Evolutionary conservation across 2,888 invertebrate species (phyloP).

Genomic region (Callimorpha dominula): DNA sequence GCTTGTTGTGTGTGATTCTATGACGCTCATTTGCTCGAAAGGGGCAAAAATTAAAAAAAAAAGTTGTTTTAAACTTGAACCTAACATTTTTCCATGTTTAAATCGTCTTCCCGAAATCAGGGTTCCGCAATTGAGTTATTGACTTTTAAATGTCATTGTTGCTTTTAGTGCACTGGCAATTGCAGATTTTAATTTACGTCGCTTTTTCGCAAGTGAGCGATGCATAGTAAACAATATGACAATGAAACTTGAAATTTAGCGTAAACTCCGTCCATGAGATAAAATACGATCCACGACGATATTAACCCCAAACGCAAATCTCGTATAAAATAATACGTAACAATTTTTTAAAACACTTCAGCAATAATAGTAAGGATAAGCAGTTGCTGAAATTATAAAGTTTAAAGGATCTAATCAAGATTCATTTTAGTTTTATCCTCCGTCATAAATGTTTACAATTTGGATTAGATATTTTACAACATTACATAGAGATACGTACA

Average conservation of each 20-base stretch:
- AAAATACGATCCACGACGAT: constrained; percentile 49
- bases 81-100: neutral
- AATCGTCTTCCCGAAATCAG: neutral
- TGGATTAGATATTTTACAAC: neutral
- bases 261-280: constrained; percentile 79
- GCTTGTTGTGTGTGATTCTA: constrained; percentile 20
- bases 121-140: neutral
- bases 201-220: neutral
- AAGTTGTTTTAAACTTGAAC: neutral
- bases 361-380: constrained; percentile 10
- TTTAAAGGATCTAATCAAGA: constrained; percentile 16
- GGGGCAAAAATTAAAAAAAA: neutral
- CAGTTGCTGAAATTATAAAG: constrained; percentile 5
- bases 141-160: neutral
- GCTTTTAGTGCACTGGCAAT: neutral
- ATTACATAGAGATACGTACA: neutral
- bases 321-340: constrained; percentile 34
- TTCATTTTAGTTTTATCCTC: constrained; percentile 29
- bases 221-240: constrained; percentile 28
- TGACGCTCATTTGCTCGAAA: constrained; percentile 17
- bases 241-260: constrained; percentile 44
- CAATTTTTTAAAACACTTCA: constrained; percentile 12
- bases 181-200: neutral
- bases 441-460: neutral
- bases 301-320: constrained; percentile 30